A percentile compares a stretch with the other conserved stretches of the same genome.
Conservation (phyloP, 2,888 invertebrate genomes). For the Halictus quadricinctus region DNA sequence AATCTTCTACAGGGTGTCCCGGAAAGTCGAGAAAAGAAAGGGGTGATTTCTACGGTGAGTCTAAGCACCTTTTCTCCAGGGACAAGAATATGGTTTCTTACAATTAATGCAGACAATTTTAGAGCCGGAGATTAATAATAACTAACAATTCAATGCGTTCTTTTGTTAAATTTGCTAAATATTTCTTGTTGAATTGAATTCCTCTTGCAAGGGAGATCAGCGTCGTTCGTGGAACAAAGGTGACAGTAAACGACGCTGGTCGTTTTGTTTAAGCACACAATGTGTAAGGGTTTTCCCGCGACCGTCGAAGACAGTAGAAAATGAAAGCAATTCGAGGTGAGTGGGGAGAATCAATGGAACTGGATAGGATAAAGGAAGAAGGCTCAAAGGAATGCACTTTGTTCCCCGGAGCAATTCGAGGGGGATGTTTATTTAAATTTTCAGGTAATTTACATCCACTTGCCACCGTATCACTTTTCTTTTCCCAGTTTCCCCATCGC, state of each 20-base stretch:
- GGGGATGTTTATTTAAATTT: constrained; percentile 69
- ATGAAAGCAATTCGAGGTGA: constrained; percentile 14
- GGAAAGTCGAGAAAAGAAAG: background rate
- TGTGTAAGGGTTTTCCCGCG: background rate
- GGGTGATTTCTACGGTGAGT: no score
- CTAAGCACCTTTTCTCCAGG: no score
- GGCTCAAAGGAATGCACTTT: constrained; percentile 59
- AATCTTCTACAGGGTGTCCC: no score
- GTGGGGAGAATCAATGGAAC: constrained; percentile 50
- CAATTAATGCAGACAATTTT: background rate
- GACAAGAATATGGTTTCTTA: background rate
- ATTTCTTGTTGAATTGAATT: background rate
- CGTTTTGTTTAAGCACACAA: constrained; percentile 21
- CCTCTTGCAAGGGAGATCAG: background rate
- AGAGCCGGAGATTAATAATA: background rate
- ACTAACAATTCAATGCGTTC: background rate
- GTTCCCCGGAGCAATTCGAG: constrained; percentile 46
- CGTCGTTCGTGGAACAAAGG: background rate
- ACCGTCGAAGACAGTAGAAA: background rate
- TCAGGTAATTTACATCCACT: constrained; percentile 69
- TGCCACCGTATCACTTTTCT: constrained; percentile 52
- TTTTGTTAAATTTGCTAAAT: background rate
- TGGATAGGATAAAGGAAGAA: constrained; percentile 43
- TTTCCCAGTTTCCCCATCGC: constrained; percentile 8
- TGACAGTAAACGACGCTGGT: background rate